phyloP scores from a whole-genome alignment of 2,797 vertebrate species.

The Arremon brunneinucha region DNA sequence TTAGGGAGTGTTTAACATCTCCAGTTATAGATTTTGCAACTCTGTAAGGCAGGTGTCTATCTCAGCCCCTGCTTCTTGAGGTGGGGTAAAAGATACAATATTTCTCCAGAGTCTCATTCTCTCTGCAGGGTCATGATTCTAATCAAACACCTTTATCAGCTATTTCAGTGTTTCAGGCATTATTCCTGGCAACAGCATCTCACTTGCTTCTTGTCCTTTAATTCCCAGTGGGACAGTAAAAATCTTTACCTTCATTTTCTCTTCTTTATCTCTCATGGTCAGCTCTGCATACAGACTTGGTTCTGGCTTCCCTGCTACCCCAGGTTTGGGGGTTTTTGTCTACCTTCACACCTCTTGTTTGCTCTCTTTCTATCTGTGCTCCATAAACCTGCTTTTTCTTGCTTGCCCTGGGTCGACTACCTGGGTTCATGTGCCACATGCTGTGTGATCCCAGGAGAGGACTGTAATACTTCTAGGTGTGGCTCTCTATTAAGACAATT shows the following conservation, averaged over 20 bases:
- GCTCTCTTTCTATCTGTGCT: background rate
- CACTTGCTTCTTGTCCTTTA: slow-evolving; percentile 44
- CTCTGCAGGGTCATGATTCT: slow-evolving; percentile 40
- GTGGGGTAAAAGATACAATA: slow-evolving; percentile 1
- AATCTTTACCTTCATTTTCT: slow-evolving; percentile 53
- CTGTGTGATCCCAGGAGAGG: background rate
- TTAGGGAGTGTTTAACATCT: slow-evolving; percentile 13
- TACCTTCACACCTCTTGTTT: background rate
- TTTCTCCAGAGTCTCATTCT: slow-evolving; percentile 39
- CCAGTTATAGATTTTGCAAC: background rate
- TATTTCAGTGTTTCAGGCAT: slow-evolving; percentile 43
- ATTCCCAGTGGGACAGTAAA: slow-evolving; percentile 53
- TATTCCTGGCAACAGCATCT: slow-evolving; percentile 46
- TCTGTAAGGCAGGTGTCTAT: background rate
- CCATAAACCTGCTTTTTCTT: background rate
- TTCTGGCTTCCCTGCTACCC: background rate
- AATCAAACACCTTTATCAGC: slow-evolving; percentile 67
- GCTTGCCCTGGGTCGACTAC: background rate
- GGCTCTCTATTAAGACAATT: slow-evolving; percentile 5
- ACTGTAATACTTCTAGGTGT: slow-evolving; percentile 20
- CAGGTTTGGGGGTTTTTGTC: background rate
- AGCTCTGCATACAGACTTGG: slow-evolving; percentile 35
- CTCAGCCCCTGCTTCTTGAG: background rate
- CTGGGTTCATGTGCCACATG: background rate
- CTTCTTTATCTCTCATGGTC: slow-evolving; percentile 57